phyloP scores from a whole-genome alignment of 2,888 invertebrate species.

The Nemurella pictetii region DNA sequence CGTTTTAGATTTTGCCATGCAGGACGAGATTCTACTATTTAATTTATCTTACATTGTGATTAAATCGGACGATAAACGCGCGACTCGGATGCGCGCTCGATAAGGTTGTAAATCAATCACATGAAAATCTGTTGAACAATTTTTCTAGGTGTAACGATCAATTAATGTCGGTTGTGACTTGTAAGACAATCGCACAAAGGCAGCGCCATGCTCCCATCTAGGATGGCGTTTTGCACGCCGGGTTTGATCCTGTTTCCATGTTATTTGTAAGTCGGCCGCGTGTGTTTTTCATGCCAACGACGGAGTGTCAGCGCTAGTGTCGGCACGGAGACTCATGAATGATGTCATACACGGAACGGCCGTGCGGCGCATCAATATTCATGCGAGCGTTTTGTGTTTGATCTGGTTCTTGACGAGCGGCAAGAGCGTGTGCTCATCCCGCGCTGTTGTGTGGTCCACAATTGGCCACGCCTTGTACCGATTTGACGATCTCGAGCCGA shows the following conservation, averaged over 20 bases:
- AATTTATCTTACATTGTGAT: neutral
- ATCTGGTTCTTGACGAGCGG: neutral
- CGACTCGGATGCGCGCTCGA: neutral
- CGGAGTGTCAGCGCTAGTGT: neutral
- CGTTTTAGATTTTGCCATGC: neutral
- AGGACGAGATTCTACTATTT: neutral
- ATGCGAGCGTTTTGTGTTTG: neutral
- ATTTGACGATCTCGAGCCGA: neutral
- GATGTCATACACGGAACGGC: neutral
- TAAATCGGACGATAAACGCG: neutral
- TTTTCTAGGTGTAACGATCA: neutral
- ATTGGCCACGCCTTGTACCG: neutral
- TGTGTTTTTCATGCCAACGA: neutral
- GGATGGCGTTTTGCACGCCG: neutral
- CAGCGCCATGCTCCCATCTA: neutral
- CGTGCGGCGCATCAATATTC: neutral
- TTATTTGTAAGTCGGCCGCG: neutral
- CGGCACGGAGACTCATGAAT: neutral
- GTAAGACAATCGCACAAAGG: neutral
- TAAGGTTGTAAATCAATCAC: neutral
- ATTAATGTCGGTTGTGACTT: neutral
- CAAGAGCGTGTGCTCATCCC: neutral
- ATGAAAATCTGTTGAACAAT: neutral
- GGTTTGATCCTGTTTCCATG: neutral
- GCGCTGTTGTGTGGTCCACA: neutral